Conservation (phyloP, 1,140 invertebrate genomes). For the Drosophila pectinifera region DNA sequence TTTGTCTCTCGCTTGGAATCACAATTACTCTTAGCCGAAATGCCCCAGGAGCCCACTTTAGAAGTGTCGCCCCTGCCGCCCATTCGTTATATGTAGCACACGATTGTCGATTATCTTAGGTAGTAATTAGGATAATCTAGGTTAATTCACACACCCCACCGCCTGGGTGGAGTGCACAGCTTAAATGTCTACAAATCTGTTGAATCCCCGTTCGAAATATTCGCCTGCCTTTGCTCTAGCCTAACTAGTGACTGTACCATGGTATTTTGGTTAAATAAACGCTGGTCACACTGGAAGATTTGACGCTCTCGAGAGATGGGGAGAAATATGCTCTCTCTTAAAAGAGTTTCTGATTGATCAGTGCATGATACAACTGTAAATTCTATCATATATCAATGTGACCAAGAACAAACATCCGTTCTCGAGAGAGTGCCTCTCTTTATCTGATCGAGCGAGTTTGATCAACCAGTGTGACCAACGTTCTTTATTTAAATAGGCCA, state of each 20-base stretch:
- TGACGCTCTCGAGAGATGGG: neutral
- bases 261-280: neutral
- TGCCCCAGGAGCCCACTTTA: conserved; percentile 27
- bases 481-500: neutral
- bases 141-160: conserved; percentile 11
- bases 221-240: conserved; percentile 1
- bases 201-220: conserved; percentile 10
- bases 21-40: conserved; percentile 40
- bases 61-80: conserved; percentile 24
- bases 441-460: no score
- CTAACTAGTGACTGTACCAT: neutral
- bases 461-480: neutral
- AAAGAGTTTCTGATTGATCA: no score
- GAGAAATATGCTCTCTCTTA: neutral
- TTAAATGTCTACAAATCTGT: conserved; percentile 32
- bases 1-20: conserved; percentile 38
- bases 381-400: no score
- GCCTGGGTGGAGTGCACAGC: conserved; percentile 25
- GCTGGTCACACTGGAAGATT: neutral
- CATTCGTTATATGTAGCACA: conserved; percentile 39
- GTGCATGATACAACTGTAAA: no score
- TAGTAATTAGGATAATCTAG: conserved; percentile 38
- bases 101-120: conserved; percentile 55
- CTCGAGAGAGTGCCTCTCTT: no score
- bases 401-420: no score